Percentiles rank a stretch among this genome's conserved stretches.
These are phyloP conservation scores for Thysanoteuthis rhombus DNA, from an alignment of 2,888 invertebrate species.

Conservation along the genomic window DNA sequence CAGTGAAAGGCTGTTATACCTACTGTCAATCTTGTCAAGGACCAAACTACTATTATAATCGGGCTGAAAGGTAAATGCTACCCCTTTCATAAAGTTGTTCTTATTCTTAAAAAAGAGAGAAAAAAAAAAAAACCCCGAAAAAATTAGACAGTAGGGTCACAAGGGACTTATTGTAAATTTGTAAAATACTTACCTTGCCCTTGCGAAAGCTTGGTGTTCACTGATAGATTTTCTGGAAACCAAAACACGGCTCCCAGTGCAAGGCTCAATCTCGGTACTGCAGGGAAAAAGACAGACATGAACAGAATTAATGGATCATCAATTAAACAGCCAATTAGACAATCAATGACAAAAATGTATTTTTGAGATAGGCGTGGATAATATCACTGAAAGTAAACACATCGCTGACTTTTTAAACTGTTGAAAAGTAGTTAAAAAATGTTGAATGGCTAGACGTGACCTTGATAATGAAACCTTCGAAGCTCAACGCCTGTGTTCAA, in stretches of 20 bases:
- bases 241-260: slow-evolving; percentile 28
- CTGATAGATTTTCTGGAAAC: slow-evolving; percentile 30
- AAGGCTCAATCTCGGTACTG: slow-evolving; percentile 31
- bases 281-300: neutral
- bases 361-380: neutral
- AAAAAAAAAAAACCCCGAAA: neutral
- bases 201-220: slow-evolving; percentile 41
- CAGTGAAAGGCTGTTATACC: neutral
- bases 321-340: neutral
- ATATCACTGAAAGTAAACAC: too few species aligned
- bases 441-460: too few species aligned
- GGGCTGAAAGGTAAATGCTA: neutral
- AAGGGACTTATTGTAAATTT: neutral
- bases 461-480: too few species aligned
- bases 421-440: too few species aligned
- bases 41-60: neutral
- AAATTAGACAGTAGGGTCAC: neutral
- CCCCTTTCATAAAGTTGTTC: neutral
- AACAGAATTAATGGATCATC: neutral
- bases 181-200: slow-evolving; percentile 39
- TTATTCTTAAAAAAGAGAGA: neutral
- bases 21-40: neutral
- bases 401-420: too few species aligned
- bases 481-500: too few species aligned
- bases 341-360: neutral